Base-by-base conservation (phyloP, 2,888 invertebrate genomes). In the Philaethria dido region DNA sequence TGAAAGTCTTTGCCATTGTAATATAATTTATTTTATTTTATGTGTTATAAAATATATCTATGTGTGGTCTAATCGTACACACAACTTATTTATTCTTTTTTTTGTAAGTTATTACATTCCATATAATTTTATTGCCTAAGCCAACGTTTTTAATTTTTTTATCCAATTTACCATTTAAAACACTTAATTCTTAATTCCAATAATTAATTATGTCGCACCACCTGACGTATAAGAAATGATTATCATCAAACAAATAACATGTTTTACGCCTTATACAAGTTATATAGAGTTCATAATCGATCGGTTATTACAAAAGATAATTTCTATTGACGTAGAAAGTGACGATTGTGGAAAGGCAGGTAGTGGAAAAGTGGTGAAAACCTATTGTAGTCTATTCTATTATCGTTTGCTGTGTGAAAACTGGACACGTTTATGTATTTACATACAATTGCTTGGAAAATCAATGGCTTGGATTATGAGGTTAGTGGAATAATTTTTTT, bases 281-380 rank as follows among this genome's bases (percentile, higher is more conserved):
- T 18, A 0, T 0, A 22, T 72, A 77, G 25, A 68, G 76, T 69
- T 62, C 55, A 71, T 59, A 70, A 66, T 77, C 50, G 42, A 65
- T 42, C 63, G 45, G 39, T 52, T 45, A 50, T 62, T 25, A 39
- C 47, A 44, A 70, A 16, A 70, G 70, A 76, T 77, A 77, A 78
- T 79, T 80, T 78, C 78, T 77, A 80, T 78, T 75, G 78, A 78
- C 75, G 72, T 79, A 81, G 82, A 82, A 83, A 87, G 89, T 83
- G 85, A 84, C 81, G 82, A 81, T 81, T 84, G 82, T 84, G 87
- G 87, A 88, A 86, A 86, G 83, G 81, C 73, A 77, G 78, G 74
- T 72, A 75, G 73, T 78, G 79, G 83, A 83, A 88, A 88, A 85
- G 25, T 78, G 78, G 81, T 84, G 86, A 83, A 87, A 88, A 85